Evolutionary conservation across 30 jellyfish, hydroid and myxozoan genomes (phyloP), one percentile per base, ranked within the genome.

Genomic region (Aurelia coerulea): DNA sequence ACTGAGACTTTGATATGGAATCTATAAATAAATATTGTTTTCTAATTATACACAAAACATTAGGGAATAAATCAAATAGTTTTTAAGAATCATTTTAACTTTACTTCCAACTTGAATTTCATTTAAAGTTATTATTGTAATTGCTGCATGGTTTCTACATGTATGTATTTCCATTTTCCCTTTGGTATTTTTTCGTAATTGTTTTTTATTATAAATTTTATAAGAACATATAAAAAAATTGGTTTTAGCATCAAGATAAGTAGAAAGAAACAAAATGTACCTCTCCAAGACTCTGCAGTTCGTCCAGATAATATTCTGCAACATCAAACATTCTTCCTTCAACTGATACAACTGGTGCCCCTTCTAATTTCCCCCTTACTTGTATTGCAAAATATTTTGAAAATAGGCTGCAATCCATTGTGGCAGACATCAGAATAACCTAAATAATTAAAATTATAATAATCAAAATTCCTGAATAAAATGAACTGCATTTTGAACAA

Each of bases 351-450:
- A 92, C 97, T 10, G 99, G 99, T 8, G 98, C 97, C 16, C 91
- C 92, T 58, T 90, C 98, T 37, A 80, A 86, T 67, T 82, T 62
- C 5, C 97, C 97, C 32, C 91, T 68, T 33, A 96, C 85, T 49
- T 65, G 83, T 51, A 88, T 79, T 11, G 98, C 78, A 79, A 96
- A 96, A 76, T 96, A 96, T 42, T 83, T 88, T 10, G 99, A 80
- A 73, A 76, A 96, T 87, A 96, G 73, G 63, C 90, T 79, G 65
- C 92, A 75, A 52, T 96, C 99, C 79, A 89, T 85, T 3, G 99
- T 96, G 63, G 99, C 99, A 10, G 99, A 96, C 99, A 96, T 96
- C 64, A 96, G 96, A 10, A 96, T 74, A 16, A 96, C 98, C 99
- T 96, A 59, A 65, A 82, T 7, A 51, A 80, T 2, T 34, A 46